Evolutionary conservation across 2,888 invertebrate genomes (phyloP).

Genomic region (Pedicia rivosa): DNA sequence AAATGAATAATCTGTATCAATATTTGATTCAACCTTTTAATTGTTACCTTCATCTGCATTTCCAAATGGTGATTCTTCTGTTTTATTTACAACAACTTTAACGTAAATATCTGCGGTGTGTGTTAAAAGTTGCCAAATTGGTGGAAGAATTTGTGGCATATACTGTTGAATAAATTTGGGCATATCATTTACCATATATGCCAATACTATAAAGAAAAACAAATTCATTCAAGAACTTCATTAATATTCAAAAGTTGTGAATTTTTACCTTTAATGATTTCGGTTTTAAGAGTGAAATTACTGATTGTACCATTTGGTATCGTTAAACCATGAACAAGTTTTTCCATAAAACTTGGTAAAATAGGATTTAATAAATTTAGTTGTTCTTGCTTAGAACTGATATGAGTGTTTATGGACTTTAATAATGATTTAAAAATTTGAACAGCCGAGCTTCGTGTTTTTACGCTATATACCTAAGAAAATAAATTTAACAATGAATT

Average conservation of each 20-base stretch:
- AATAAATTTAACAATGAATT: background rate
- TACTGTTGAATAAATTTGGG: slow-evolving; percentile 43
- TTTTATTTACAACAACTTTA: slow-evolving; percentile 41
- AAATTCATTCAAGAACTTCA: background rate
- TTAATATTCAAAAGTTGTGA: background rate
- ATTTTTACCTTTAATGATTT: slow-evolving; percentile 38
- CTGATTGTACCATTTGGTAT: slow-evolving; percentile 35
- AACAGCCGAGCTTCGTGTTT: slow-evolving; percentile 47
- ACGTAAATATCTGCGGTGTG: slow-evolving; percentile 49
- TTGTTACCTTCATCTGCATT: slow-evolving; percentile 36
- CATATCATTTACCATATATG: slow-evolving; percentile 40
- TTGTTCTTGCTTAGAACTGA: slow-evolving; percentile 35
- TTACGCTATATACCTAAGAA: slow-evolving; percentile 30
- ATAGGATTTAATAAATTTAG: slow-evolving; percentile 45
- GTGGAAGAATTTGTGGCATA: slow-evolving; percentile 42
- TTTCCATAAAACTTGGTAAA: slow-evolving; percentile 47
- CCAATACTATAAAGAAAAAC: slow-evolving; percentile 32
- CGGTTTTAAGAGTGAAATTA: slow-evolving; percentile 45
- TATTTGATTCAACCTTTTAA: background rate
- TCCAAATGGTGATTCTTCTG: slow-evolving; percentile 32
- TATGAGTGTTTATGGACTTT: slow-evolving; percentile 23
- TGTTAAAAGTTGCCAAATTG: slow-evolving; percentile 51
- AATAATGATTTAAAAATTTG: slow-evolving; percentile 47
- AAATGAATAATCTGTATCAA: background rate
- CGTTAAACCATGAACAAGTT: slow-evolving; percentile 39